Conservation (phyloP, 2,797 vertebrate species). For the Loris lydekkerianus region DNA sequence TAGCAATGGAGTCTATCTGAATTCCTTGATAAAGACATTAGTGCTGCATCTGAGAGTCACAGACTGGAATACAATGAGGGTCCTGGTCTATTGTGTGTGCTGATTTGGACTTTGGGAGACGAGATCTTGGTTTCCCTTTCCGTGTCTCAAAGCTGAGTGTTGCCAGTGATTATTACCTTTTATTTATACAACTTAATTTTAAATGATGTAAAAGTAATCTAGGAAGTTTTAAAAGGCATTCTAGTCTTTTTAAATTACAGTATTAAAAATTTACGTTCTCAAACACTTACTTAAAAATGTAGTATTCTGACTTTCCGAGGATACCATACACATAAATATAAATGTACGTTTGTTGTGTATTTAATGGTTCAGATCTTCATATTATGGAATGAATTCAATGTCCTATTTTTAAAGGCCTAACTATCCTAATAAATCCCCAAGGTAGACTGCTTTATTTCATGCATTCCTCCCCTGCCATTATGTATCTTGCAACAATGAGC, state of each 20-base stretch:
- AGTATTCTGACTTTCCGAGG: conserved; percentile 44
- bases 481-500: conserved; percentile 24
- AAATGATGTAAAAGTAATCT: neutral
- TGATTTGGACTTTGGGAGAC: conserved; percentile 45
- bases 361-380: conserved; percentile 40
- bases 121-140: conserved; percentile 44
- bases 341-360: neutral
- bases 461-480: neutral
- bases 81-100: conserved; percentile 35
- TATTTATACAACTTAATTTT: neutral
- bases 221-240: conserved; percentile 18
- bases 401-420: conserved; percentile 47
- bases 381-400: conserved; percentile 61
- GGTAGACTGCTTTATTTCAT: neutral
- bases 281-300: conserved; percentile 42
- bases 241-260: conserved; percentile 57
- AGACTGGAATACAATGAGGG: conserved; percentile 32
- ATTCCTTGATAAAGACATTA: conserved; percentile 56
- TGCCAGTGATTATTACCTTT: neutral
- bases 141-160: neutral
- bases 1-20: conserved; percentile 39
- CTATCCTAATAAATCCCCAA: conserved; percentile 32
- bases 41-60: neutral
- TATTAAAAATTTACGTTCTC: conserved; percentile 51
- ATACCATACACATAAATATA: neutral